These are phyloP conservation scores for Gallirallus australis DNA, from an alignment of 2,797 vertebrate genomes.

Conservation along the genomic window DNA sequence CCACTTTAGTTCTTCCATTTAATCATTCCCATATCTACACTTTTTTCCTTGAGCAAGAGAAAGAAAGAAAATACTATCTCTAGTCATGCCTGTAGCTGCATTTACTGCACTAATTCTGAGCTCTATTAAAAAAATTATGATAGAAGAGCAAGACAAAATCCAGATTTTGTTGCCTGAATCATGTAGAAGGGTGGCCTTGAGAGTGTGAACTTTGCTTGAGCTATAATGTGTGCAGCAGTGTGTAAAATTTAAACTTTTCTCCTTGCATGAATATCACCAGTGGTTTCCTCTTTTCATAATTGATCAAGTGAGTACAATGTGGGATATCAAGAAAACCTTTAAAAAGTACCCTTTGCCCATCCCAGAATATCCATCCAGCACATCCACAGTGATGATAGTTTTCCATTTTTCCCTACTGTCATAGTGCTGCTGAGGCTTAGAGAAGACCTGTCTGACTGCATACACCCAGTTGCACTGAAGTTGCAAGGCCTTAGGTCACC, in stretches of 20 bases:
- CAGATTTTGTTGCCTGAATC: not conserved
- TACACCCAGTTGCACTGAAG: not conserved
- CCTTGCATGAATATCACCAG: not conserved
- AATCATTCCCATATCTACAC: not conserved
- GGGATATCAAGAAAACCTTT: not conserved
- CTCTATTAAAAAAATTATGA: not conserved
- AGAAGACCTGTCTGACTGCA: not conserved
- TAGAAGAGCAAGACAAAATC: not conserved
- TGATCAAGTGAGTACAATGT: not conserved
- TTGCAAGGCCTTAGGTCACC: not conserved
- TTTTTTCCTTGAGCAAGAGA: not conserved
- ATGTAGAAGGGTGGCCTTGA: not conserved
- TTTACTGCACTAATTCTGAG: not conserved
- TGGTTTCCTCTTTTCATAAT: constrained; percentile 55
- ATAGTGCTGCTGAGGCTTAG: not conserved
- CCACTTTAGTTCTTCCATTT: not conserved
- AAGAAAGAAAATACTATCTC: not conserved
- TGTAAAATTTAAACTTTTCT: constrained; percentile 56
- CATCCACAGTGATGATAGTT: not conserved
- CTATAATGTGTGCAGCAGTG: constrained; percentile 7
- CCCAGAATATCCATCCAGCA: not conserved
- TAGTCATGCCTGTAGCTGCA: not conserved
- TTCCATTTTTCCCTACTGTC: not conserved
- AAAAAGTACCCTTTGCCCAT: not conserved
- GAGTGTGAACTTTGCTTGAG: constrained; percentile 19